Conservation (phyloP, 2,113 vertebrate species). For the Recurvirostra avosetta region DNA sequence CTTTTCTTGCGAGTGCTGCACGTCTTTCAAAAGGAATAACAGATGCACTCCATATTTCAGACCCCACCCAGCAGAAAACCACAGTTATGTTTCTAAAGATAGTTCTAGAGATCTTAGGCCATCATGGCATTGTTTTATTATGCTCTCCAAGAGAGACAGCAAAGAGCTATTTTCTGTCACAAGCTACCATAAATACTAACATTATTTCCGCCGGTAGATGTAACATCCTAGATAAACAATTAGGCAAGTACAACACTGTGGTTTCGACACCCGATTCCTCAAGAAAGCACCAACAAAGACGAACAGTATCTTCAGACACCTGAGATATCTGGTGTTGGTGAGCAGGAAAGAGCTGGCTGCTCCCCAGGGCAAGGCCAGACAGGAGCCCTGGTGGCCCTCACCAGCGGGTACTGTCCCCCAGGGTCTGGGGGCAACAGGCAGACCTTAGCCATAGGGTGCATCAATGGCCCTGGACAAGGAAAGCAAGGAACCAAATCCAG, state of each 20-base stretch:
- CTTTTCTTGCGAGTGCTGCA: not conserved
- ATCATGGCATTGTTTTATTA: not conserved
- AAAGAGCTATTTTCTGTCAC: not conserved
- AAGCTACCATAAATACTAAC: not conserved
- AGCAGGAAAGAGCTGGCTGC: not conserved
- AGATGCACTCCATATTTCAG: not conserved
- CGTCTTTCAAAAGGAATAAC: not conserved
- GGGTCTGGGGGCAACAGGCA: not conserved
- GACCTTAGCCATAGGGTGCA: no score
- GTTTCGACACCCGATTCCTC: not conserved
- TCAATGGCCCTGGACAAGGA: not conserved
- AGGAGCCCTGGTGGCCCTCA: not conserved
- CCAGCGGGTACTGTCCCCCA: not conserved
- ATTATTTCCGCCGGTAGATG: not conserved
- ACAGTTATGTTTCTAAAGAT: not conserved
- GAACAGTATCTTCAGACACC: accelerated
- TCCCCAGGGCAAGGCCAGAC: not conserved
- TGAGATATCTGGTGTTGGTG: accelerated
- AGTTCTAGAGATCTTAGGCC: not conserved
- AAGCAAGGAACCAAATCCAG: not conserved
- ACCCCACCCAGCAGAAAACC: not conserved
- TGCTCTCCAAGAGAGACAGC: not conserved
- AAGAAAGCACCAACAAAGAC: not conserved
- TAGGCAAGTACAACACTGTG: not conserved
- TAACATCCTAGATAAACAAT: not conserved